Percentiles rank a stretch among this genome's conserved stretches.
Evolutionary conservation across 2,888 invertebrate genomes (phyloP).

Genomic region (Troglohyphantes excavatus): DNA sequence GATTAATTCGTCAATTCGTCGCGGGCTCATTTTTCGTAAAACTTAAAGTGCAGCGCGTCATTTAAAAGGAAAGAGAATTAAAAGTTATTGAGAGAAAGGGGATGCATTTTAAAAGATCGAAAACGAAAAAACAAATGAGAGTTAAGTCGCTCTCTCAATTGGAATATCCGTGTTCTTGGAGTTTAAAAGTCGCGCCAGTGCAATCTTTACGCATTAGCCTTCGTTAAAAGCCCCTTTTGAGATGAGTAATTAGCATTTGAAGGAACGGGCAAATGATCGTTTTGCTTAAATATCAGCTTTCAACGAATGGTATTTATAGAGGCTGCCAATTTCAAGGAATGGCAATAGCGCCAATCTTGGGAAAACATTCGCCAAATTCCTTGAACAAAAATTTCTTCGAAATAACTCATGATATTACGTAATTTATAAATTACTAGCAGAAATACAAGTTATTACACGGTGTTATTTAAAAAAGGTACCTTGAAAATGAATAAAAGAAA

Average conservation of each 20-base stretch:
- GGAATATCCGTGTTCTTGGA: conserved; percentile 6
- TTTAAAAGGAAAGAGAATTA: conserved; percentile 65
- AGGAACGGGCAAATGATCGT: conserved; percentile 56
- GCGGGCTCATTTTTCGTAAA: conserved; percentile 31
- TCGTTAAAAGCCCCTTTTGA: conserved; percentile 40
- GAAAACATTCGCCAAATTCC: conserved; percentile 6
- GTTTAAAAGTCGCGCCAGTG: conserved; percentile 16
- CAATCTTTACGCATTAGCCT: conserved; percentile 38
- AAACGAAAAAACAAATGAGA: neutral
- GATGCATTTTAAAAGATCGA: conserved; percentile 30
- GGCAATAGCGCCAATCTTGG: conserved; percentile 28
- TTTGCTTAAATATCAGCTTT: conserved; percentile 64
- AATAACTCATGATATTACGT: too few species aligned
- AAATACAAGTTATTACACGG: too few species aligned
- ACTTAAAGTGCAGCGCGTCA: conserved; percentile 67
- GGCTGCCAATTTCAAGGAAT: conserved; percentile 28
- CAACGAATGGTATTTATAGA: conserved; percentile 28
- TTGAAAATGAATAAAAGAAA: too few species aligned
- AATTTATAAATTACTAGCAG: too few species aligned
- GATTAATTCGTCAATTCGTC: conserved; percentile 73
- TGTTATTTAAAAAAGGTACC: too few species aligned
- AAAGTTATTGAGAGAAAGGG: conserved; percentile 31
- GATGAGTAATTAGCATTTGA: conserved; percentile 60
- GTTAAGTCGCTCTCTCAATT: neutral
- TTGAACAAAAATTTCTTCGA: too few species aligned